phyloP scores from a whole-genome alignment of 2,113 vertebrate species.

The Capreolus pygargus region DNA sequence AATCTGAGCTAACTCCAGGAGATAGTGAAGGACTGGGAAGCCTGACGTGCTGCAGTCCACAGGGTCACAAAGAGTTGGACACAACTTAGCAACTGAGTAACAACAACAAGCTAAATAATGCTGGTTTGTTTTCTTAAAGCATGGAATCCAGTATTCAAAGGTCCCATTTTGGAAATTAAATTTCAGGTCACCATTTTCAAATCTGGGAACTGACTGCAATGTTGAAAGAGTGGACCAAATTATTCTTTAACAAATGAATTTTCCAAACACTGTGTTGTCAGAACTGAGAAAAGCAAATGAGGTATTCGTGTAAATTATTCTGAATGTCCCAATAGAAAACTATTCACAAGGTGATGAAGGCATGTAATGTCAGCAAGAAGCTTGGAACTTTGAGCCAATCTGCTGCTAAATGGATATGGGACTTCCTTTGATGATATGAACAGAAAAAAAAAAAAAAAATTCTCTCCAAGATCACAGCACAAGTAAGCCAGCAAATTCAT shows the following conservation, averaged over 20 bases:
- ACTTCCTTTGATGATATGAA: not conserved
- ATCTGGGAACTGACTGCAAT: not conserved
- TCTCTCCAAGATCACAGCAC: not conserved
- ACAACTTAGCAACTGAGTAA: not conserved
- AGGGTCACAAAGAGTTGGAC: not conserved
- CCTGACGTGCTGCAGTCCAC: not conserved
- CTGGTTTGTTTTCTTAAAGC: not conserved
- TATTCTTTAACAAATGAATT: conserved; percentile 17
- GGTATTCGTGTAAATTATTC: not conserved
- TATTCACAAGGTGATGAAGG: not conserved
- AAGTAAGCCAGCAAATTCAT: conserved; percentile 16
- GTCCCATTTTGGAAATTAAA: not conserved
- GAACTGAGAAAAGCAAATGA: not conserved
- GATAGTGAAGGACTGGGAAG: not conserved
- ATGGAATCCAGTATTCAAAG: not conserved
- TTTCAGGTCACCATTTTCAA: not conserved
- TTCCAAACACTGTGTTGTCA: not conserved
- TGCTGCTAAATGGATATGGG: not conserved
- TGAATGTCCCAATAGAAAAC: not conserved
- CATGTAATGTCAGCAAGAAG: not conserved
- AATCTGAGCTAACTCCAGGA: not conserved
- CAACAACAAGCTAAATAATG: not conserved
- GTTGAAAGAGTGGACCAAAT: not conserved
- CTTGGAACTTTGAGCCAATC: not conserved
- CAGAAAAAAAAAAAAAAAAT: not conserved